phyloP scores from a whole-genome alignment of 1,140 invertebrate genomes.

The Drosophila bocqueti region DNA sequence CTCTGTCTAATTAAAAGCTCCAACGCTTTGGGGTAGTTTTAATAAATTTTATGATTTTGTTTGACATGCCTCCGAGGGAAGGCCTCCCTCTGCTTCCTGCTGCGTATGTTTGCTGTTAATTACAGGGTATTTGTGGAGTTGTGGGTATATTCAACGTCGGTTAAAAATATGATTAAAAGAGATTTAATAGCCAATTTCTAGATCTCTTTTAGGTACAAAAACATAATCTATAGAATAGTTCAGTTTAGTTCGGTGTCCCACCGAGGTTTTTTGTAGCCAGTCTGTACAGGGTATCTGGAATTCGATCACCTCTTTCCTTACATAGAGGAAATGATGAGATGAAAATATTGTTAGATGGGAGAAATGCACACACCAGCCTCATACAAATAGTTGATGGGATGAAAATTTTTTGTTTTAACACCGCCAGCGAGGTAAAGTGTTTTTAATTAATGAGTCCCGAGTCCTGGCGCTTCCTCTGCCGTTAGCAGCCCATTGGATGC shows the following conservation, averaged over 20 bases:
- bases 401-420: constrained; percentile 29
- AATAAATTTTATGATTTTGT: constrained; percentile 78
- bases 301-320: not conserved
- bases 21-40: constrained; percentile 56
- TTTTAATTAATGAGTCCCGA: constrained; percentile 75
- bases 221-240: too few relatives aligned
- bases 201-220: too few relatives aligned
- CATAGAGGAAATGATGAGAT: not conserved
- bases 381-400: constrained; percentile 1
- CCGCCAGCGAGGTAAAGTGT: constrained; percentile 52
- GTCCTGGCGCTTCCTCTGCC: constrained; percentile 30
- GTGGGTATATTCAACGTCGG: too few relatives aligned
- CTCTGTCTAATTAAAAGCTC: constrained; percentile 76
- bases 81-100: constrained; percentile 18
- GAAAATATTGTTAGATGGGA: constrained; percentile 1
- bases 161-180: not conserved
- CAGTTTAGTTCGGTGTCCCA: too few relatives aligned
- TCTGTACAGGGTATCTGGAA: not conserved
- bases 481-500: constrained; percentile 62
- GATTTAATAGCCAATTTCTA: too few relatives aligned
- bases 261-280: not conserved
- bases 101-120: constrained; percentile 20
- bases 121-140: not conserved
- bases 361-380: not conserved
- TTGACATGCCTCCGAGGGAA: constrained; percentile 51